Evolutionary conservation across 2,888 invertebrate genomes (phyloP), one percentile per base, ranked within the genome.

Genomic region (Drosophila phalerata): DNA sequence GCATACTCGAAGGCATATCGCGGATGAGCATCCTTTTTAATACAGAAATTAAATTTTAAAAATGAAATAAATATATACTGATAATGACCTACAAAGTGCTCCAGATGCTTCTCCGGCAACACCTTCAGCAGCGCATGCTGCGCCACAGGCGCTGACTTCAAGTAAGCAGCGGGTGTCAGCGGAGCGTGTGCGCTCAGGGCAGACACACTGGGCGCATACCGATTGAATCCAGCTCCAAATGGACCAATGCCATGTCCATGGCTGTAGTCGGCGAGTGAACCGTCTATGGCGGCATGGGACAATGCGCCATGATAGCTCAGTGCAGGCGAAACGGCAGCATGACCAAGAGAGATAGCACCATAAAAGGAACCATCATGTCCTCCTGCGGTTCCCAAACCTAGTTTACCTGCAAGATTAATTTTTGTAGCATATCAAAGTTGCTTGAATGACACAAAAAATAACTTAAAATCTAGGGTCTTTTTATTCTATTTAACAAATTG

Each of bases 1-100:
- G 94, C 94, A 90, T 96, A 96, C 91, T 96, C 95, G 90, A 95
- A 96, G 15, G 95, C 95, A 91, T 96, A 96, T 60, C 95, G 93
- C 10, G 95, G 95, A 92, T 95, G 94, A 61, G 94, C 94, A 89
- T 95, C 94, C 95, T 95, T 91, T 3, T 3, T 0, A 25, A 1
- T 10, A 37, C 15, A 57, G 5, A 28, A 1, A 9, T 8, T 1
- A 2, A 1, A 28, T 30, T 10, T 9, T 10, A 30, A 8, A 28
- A 28, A 28, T 22, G 3, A 4, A 22, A 6, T 28, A 28, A 8
- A 28, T 28, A 8, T 28, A 28, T 1, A 28, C 6, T 28, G 3
- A 6, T 34, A 8, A 17, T 5, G 11, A 38, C 94, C 94, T 90
- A 95, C 95, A 88, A 95, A 95, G 87, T 95, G 94, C 88, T 95